Conservation (phyloP, 2,888 invertebrate genomes). For the Pseudeuparius sepicola region DNA sequence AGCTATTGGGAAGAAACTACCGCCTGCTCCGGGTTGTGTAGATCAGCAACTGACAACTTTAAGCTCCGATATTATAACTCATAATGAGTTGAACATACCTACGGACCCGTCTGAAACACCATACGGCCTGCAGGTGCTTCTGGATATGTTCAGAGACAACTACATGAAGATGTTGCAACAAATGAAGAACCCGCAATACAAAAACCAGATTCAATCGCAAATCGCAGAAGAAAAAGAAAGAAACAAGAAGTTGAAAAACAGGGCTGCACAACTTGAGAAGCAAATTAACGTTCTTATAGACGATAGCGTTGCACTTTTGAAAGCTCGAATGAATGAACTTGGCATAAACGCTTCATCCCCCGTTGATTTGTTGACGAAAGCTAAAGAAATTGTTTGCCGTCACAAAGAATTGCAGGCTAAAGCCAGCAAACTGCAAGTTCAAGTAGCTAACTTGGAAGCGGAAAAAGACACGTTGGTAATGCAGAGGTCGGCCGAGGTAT, state of each 20-base stretch:
- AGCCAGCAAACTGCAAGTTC: slow-evolving; percentile 75
- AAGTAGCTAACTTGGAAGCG: slow-evolving; percentile 66
- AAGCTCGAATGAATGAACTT: slow-evolving; percentile 83
- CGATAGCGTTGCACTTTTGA: slow-evolving; percentile 81
- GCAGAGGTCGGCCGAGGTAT: slow-evolving; percentile 64
- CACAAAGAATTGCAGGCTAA: slow-evolving; percentile 89
- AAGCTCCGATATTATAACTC: slow-evolving; percentile 55
- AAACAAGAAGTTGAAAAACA: slow-evolving; percentile 69
- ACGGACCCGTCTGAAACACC: slow-evolving; percentile 68
- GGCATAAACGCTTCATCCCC: slow-evolving; percentile 82
- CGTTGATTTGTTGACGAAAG: slow-evolving; percentile 73
- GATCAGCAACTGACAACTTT: slow-evolving; percentile 81
- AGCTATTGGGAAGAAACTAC: slow-evolving; percentile 59
- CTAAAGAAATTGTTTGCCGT: slow-evolving; percentile 83
- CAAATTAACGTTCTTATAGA: slow-evolving; percentile 87
- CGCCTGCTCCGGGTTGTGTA: slow-evolving; percentile 85
- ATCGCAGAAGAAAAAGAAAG: slow-evolving; percentile 70
- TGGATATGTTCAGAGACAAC: slow-evolving; percentile 79
- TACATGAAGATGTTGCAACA: slow-evolving; percentile 74
- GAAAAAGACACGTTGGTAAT: slow-evolving; percentile 65
- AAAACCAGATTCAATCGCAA: slow-evolving; percentile 58
- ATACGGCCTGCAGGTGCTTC: slow-evolving; percentile 74
- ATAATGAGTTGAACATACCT: slow-evolving; percentile 77
- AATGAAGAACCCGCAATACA: slow-evolving; percentile 73
- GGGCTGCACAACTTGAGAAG: slow-evolving; percentile 84